phyloP scores from a whole-genome alignment of 2,113 vertebrate genomes.

The Neopipo cinnamomea region DNA sequence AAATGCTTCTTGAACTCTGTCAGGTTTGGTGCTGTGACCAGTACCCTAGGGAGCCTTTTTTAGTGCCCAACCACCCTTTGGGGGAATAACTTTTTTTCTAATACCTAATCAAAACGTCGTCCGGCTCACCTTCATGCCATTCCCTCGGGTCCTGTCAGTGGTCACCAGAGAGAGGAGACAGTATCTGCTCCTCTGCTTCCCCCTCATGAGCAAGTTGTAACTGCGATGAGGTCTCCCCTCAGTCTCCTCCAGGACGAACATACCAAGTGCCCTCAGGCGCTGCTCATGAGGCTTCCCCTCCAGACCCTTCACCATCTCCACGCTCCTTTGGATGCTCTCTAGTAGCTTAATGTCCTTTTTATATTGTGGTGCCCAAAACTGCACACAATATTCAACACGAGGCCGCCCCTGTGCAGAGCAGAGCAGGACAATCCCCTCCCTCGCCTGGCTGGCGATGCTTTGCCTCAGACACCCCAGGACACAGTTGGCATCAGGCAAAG shows the following conservation, averaged over 20 bases:
- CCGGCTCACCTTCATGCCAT: background rate
- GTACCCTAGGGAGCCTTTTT: background rate
- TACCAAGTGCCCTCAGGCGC: background rate
- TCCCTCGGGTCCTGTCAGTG: background rate
- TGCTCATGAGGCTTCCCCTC: background rate
- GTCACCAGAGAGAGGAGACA: background rate
- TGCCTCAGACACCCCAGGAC: background rate
- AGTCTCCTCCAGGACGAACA: background rate
- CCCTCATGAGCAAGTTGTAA: background rate
- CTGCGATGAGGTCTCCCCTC: background rate
- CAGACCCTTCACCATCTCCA: background rate
- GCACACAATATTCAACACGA: rapidly evolving
- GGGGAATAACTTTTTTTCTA: background rate
- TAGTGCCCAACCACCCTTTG: background rate
- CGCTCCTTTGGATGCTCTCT: background rate
- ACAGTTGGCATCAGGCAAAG: background rate
- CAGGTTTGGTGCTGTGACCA: background rate
- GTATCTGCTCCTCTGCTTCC: background rate
- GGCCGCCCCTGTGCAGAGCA: rapidly evolving
- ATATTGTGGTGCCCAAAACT: background rate
- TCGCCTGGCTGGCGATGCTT: background rate
- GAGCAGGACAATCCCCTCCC: background rate
- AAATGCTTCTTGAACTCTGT: background rate
- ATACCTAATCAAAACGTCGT: rapidly evolving
- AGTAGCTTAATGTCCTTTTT: background rate